Evolutionary conservation across 2,113 vertebrate genomes (phyloP), one percentile per base, ranked within the genome.

Genomic region (Egretta garzetta): DNA sequence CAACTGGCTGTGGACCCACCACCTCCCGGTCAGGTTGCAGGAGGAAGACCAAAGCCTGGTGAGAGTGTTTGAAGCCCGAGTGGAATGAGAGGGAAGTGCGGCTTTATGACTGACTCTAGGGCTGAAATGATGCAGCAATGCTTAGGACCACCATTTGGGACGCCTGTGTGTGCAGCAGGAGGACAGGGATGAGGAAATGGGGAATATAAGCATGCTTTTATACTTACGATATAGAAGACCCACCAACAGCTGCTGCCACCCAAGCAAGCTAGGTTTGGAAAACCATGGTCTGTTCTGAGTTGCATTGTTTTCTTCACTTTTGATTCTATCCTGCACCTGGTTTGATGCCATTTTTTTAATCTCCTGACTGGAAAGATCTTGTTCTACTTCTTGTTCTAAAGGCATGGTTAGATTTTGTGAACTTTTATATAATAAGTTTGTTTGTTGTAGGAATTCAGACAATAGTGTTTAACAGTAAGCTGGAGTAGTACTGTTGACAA

Each of bases 231-330:
- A 10, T 22, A 12, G 3, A 62, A 77, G 37, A 50, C 8, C 5
- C 19, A 49, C 21, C 35, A 45, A 23, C 18, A 74, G 37, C 45
- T 82, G 22, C 47, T 90, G 41, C 80, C 23, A 71, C 47, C 14
- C 52, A 62, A 52, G 59, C 13, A 77, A n/a, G 28, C 9, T 43
- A 58, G 22, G 5, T 50, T 53, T 82, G 37, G 32, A 67, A 95
- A 71, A 62, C 1, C 0, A 10, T 0, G 0, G 5, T 47, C 30
- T 66, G 7, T 63, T 85, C 47, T 12, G 52, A 87, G 52, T 15
- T 52, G 23, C 26, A 26, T 19, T 50, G 26, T 49, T 82, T 71
- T 27, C 30, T 60, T 83, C 37, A 30, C 30, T 68, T 92, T 43
- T 80, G 15, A 43, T 80, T 86, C 82, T 75, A 19, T 90, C 4